phyloP scores from a whole-genome alignment of 2,888 invertebrate genomes.

The Axea sp. region DNA sequence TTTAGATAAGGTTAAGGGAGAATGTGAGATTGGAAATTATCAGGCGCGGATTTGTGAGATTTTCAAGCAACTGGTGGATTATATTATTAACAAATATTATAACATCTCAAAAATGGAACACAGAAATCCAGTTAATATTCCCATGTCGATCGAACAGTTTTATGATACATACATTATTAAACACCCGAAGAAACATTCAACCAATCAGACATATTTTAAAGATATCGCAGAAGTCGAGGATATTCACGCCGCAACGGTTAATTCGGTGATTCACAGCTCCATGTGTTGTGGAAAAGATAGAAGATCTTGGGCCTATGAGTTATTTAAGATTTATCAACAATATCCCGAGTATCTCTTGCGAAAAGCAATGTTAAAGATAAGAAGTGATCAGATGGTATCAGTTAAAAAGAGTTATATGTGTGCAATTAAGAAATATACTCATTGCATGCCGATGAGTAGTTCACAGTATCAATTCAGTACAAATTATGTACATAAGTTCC shows the following conservation, averaged over 20 bases:
- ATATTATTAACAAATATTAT: conserved; percentile 75
- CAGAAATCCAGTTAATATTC: conserved; percentile 66
- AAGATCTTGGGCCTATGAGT: conserved; percentile 83
- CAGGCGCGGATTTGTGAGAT: conserved; percentile 69
- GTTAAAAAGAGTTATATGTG: conserved; percentile 79
- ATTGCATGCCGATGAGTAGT: conserved; percentile 80
- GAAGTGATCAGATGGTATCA: conserved; percentile 83
- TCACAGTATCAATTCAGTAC: conserved; percentile 80
- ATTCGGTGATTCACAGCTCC: conserved; percentile 84
- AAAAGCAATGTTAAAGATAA: conserved; percentile 82
- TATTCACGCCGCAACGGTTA: conserved; percentile 81
- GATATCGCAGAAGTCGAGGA: conserved; percentile 80
- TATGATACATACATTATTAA: conserved; percentile 73
- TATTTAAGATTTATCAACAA: conserved; percentile 86
- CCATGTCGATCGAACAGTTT: conserved; percentile 73
- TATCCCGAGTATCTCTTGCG: conserved; percentile 85
- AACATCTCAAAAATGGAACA: conserved; percentile 74
- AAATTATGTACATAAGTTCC: conserved; percentile 78
- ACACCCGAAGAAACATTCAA: conserved; percentile 72
- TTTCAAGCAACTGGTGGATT: conserved; percentile 74
- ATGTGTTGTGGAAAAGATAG: conserved; percentile 83
- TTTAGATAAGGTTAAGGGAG: conserved; percentile 74
- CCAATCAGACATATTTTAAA: conserved; percentile 71
- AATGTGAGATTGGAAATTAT: conserved; percentile 65
- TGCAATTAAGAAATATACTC: conserved; percentile 76